phyloP scores from a whole-genome alignment of 1,140 invertebrate species.

The Caerostris extrusa region DNA sequence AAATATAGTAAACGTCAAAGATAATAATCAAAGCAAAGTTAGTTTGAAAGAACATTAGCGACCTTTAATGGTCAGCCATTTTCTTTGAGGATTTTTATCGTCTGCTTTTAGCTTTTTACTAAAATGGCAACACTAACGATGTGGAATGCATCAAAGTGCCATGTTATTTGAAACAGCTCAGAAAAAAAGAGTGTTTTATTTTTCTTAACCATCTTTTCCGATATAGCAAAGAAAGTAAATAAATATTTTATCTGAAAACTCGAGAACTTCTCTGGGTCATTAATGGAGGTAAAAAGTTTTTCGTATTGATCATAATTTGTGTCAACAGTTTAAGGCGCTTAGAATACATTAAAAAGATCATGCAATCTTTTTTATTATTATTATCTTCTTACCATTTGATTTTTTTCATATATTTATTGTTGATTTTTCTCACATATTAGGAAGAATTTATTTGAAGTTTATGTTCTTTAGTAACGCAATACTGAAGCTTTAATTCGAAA shows the following conservation, averaged over 20 bases:
- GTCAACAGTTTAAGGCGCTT: neutral
- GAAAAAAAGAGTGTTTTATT: constrained; percentile 18
- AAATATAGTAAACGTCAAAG: constrained; percentile 29
- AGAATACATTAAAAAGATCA: neutral
- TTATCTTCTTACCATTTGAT: too few relatives aligned
- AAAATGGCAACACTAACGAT: constrained; percentile 69
- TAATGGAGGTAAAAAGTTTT: neutral
- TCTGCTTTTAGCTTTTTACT: constrained; percentile 65
- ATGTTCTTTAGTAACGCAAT: too few relatives aligned
- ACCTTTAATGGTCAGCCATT: constrained; percentile 75
- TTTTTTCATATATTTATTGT: too few relatives aligned
- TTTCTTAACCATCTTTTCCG: neutral
- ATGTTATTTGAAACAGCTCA: constrained; percentile 48
- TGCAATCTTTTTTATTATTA: too few relatives aligned
- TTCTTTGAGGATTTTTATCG: constrained; percentile 67
- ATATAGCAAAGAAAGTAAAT: neutral
- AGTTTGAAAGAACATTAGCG: constrained; percentile 75
- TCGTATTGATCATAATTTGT: neutral
- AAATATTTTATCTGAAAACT: neutral
- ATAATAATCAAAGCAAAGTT: constrained; percentile 74
- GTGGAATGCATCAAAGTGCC: constrained; percentile 42
- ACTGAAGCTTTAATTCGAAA: too few relatives aligned
- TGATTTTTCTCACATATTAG: too few relatives aligned
- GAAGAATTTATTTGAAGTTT: too few relatives aligned
- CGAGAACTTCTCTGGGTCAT: neutral